Evolutionary conservation across 2,797 vertebrate genomes (phyloP), one percentile per base, ranked within the genome.

Genomic region (Syncerus caffer): DNA sequence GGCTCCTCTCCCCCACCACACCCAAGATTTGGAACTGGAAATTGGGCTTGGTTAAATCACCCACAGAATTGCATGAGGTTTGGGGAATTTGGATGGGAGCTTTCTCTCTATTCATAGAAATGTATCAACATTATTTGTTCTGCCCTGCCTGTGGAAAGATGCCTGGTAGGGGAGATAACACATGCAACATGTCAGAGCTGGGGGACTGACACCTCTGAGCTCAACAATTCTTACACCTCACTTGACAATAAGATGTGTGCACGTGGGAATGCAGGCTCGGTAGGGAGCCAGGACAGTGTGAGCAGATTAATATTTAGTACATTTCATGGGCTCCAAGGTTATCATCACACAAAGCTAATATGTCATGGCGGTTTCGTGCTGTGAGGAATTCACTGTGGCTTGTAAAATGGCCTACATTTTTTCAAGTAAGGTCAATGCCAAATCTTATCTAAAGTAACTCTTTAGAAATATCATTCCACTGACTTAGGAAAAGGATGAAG

Each of bases 401-500:
- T 96, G 47, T 67, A 78, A 96, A 96, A 74, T 45, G 47, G 27
- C 55, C 51, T 94, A 34, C 7, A 50, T 27, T 42, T 92, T 93
- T 88, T 29, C 1, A 93, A 90, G 76, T 93, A 94, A 85, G 15
- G 27, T 82, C 47, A 96, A 31, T 93, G 76, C 9, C 57, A 95
- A 90, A 82, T 92, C 90, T 47, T 79, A 93, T 96, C 78, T 90
- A 82, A 95, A 94, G 25, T 67, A 97, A 89, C 51, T 78, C 60
- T 90, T 89, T 64, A 78, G 91, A 96, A 93, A 86, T 96, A 62
- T 83, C 25, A 86, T 93, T 91, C 74, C 19, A 82, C 42, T 31
- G 85, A 84, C 55, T 62, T 82, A 93, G 74, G 45, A 83, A 92
- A 83, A 82, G 51, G 57, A 62, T 85, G 60, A 93, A 62, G 5